Conservation (phyloP, 2,113 vertebrate genomes). For the Carassius carassius region DNA sequence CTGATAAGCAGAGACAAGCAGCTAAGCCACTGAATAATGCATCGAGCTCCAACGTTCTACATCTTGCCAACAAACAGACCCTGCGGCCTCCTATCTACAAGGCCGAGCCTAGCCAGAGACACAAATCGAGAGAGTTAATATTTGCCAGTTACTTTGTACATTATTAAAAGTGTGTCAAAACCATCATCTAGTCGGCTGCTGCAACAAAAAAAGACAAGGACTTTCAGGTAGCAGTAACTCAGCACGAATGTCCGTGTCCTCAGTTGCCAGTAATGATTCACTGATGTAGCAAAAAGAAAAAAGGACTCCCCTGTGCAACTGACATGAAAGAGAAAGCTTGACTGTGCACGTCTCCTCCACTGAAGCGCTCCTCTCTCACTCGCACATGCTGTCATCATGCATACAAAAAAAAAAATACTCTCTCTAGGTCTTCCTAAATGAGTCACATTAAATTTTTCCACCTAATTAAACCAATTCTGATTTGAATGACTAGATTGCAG, state of each 20-base stretch:
- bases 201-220: background rate
- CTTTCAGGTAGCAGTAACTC: background rate
- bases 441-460: conserved; percentile 4
- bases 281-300: conserved; percentile 1
- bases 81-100: background rate
- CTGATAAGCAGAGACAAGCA: conserved; percentile 24
- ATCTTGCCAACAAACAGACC: conserved; percentile 8
- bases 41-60: conserved; percentile 31
- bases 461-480: conserved; percentile 3
- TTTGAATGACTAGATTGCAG: background rate
- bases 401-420: background rate
- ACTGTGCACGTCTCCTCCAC: background rate
- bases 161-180: background rate
- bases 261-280: background rate
- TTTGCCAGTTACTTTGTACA: background rate
- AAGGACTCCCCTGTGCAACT: background rate
- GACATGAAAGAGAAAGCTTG: background rate
- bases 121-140: background rate
- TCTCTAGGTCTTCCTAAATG: background rate
- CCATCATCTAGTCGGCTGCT: background rate
- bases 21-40: conserved; percentile 55
- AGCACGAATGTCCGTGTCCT: conserved; percentile 4
- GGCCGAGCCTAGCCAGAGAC: background rate
- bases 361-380: background rate
- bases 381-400: background rate